A percentile compares a stretch with the other conserved stretches of the same genome.
Conservation (phyloP, 2,113 vertebrate species). For the Pongo abelii region DNA sequence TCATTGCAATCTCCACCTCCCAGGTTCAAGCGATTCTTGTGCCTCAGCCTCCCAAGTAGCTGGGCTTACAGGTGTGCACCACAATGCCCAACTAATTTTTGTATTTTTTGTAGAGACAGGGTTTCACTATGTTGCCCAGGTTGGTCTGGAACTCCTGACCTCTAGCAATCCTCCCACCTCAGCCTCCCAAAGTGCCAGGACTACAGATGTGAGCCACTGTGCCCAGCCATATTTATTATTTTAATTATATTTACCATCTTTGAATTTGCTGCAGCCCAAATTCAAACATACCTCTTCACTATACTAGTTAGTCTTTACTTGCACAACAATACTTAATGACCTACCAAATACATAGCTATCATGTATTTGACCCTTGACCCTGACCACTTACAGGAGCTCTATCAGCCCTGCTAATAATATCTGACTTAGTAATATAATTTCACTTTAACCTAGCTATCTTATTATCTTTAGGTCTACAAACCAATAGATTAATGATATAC, state of each 20-base stretch:
- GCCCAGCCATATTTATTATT: neutral
- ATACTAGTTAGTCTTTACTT: conserved; percentile 56
- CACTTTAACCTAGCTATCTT: neutral
- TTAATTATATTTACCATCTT: neutral
- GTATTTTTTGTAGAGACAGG: too few relatives aligned
- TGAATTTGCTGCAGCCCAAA: neutral
- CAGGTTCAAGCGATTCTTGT: too few relatives aligned
- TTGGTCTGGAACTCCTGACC: too few relatives aligned
- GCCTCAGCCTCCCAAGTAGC: too few relatives aligned
- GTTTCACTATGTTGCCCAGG: too few relatives aligned
- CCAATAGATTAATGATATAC: neutral
- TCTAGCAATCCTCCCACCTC: too few relatives aligned
- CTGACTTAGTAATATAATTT: neutral
- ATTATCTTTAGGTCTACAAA: neutral
- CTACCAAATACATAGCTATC: neutral
- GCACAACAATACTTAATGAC: neutral
- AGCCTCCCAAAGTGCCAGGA: too few relatives aligned
- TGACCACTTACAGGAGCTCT: neutral
- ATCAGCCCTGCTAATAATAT: neutral
- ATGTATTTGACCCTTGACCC: neutral
- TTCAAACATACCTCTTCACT: neutral
- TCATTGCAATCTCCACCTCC: too few relatives aligned
- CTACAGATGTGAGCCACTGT: too few relatives aligned
- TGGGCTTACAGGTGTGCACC: too few relatives aligned
- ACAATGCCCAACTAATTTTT: too few relatives aligned